These are phyloP conservation scores for Hoplodrina ambigua DNA, from an alignment of 2,888 invertebrate genomes.

Conservation along the genomic window DNA sequence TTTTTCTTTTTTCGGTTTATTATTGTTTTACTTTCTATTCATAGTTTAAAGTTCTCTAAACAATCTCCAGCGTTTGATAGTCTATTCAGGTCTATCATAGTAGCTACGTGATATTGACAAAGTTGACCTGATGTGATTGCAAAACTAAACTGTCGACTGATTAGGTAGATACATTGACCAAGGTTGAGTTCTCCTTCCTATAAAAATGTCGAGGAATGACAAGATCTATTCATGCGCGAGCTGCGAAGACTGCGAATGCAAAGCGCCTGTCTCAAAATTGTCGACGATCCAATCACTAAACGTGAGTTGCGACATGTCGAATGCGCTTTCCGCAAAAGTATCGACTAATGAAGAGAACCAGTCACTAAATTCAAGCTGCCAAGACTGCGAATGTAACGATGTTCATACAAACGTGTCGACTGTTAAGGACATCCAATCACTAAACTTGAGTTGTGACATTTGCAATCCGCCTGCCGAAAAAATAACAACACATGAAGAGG, in stretches of 20 bases:
- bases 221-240: neutral
- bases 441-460: neutral
- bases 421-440: neutral
- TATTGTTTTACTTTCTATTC: neutral
- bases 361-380: neutral
- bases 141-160: conserved; percentile 11
- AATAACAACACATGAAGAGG: conserved; percentile 4
- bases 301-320: neutral
- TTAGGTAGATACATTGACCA: conserved; percentile 11
- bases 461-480: neutral
- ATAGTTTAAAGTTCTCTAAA: neutral
- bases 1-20: neutral
- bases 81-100: neutral
- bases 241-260: neutral
- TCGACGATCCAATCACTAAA: neutral
- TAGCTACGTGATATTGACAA: neutral
- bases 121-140: neutral
- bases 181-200: conserved; percentile 10
- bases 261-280: neutral
- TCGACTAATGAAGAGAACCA: conserved; percentile 1
- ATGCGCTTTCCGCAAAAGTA: neutral
- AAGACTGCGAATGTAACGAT: neutral
- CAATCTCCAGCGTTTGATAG: neutral
- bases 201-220: neutral
- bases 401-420: neutral